Evolutionary conservation across 2,113 vertebrate genomes (phyloP), one percentile per base, ranked within the genome.

Genomic region (Potamarius usumacintae): DNA sequence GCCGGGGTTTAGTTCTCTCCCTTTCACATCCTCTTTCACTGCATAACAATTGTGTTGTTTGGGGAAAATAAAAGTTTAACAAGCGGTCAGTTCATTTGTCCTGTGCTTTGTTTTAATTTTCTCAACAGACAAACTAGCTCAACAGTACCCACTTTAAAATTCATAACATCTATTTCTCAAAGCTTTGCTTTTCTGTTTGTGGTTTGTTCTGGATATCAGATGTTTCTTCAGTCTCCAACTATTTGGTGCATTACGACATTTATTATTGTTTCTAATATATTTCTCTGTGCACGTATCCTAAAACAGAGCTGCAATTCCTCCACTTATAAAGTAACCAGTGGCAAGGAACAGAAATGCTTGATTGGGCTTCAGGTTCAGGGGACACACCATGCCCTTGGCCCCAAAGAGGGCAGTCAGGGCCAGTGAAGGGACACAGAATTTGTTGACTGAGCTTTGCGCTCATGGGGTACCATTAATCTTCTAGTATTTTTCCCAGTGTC

Each of bases 1-100:
- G 67, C 58, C 34, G 2, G 60, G 87, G 76, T 82, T 60, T 57
- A 78, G 52, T 72, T 15, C 81, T 77, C 58, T 42, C 76, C 63
- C 82, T 85, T 81, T 81, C 77, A 88, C 87, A 81, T 87, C 86
- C 81, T 63, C 10, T 83, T 74, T 82, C 76, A 30, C 27, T 62
- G 53, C 62, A 48, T 27, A 53, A 34, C 25, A 80, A 83, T 83
- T 67, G 65, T 82, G 71, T 52, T 80, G 84, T 57, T 88, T 76
- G 12, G 42, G 69, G 22, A 87, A 86, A 85, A 90, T 82, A 88
- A 86, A 69, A 53, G 58, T 85, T 89, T 85, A 83, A 22, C 57
- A 60, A 65, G 20, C 7, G 87, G 55, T 79, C 84, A 84, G 2
- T 86, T 58, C 9, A 76, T 50, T 87, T 83, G 67, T 20, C 27